A percentile compares a stretch with the other conserved stretches of the same genome.
These are phyloP conservation scores for Papilio gigon DNA, from an alignment of 2,888 invertebrate species.

Conservation along the genomic window DNA sequence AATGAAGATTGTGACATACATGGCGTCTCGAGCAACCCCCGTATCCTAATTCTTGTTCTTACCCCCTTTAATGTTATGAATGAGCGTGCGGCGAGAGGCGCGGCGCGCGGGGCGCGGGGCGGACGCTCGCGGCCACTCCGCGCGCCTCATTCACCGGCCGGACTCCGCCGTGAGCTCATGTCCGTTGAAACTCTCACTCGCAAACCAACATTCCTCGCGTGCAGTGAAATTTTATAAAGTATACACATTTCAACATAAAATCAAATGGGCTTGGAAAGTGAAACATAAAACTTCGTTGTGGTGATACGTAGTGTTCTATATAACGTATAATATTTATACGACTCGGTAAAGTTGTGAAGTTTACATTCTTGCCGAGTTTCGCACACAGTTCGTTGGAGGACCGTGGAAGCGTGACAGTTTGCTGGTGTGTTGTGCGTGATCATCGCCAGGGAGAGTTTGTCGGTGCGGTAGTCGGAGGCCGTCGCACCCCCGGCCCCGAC, in stretches of 20 bases:
- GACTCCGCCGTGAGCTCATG: constrained; percentile 60
- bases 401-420: constrained; percentile 68
- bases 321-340: constrained; percentile 52
- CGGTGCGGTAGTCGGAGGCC: constrained; percentile 67
- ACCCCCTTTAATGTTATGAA: constrained; percentile 76
- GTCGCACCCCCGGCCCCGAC: constrained; percentile 71
- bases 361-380: constrained; percentile 61
- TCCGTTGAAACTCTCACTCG: constrained; percentile 47
- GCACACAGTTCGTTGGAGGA: constrained; percentile 61
- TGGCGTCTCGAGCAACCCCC: constrained; percentile 49
- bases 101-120: constrained; percentile 50
- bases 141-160: constrained; percentile 72
- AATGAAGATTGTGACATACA: neutral
- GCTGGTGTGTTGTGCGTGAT: constrained; percentile 65
- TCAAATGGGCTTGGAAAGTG: constrained; percentile 78
- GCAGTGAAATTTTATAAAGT: constrained; percentile 72
- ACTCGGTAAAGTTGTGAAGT: constrained; percentile 58
- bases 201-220: constrained; percentile 65
- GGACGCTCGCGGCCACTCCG: constrained; percentile 49
- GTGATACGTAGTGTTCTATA: constrained; percentile 69
- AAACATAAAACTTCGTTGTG: constrained; percentile 68
- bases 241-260: constrained; percentile 62
- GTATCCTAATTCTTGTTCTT: constrained; percentile 55
- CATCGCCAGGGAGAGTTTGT: constrained; percentile 58
- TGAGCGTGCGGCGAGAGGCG: constrained; percentile 56